These are phyloP conservation scores for Triplophysa siluroides DNA, from an alignment of 2,113 vertebrate species.

Conservation along the genomic window DNA sequence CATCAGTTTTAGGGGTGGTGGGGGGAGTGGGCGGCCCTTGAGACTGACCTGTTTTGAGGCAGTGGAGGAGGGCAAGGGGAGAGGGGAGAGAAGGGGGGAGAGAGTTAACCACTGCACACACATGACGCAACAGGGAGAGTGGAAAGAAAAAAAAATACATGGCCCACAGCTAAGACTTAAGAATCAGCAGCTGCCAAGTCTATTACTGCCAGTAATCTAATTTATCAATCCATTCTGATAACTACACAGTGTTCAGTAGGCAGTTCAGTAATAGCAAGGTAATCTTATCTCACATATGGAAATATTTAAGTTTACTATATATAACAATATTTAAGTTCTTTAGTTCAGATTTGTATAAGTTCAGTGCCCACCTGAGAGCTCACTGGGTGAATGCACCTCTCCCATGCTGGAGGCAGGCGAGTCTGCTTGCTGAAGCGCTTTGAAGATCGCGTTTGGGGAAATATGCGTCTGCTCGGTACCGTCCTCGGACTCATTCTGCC, in stretches of 20 bases:
- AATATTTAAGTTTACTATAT: too few species aligned
- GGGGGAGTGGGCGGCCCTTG: slow-evolving; percentile 95
- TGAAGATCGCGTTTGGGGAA: slow-evolving; percentile 95
- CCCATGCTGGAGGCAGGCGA: slow-evolving; percentile 96
- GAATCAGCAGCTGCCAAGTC: neutral
- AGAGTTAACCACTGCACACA: slow-evolving; percentile 33
- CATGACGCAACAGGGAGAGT: slow-evolving; percentile 19
- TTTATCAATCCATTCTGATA: too few species aligned
- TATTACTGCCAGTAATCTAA: neutral
- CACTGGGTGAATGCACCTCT: slow-evolving; percentile 91
- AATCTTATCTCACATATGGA: too few species aligned
- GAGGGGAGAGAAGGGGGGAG: neutral
- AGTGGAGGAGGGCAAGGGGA: neutral
- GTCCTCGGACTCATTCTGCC: slow-evolving; percentile 88
- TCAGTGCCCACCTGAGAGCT: slow-evolving; percentile 85
- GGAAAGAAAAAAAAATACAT: neutral
- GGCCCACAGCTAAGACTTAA: neutral
- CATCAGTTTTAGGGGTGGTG: slow-evolving; percentile 92
- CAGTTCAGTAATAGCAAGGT: neutral
- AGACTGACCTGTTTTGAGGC: slow-evolving; percentile 78
- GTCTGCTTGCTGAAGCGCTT: slow-evolving; percentile 93
- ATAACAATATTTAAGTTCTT: neutral
- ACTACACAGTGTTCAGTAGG: too few species aligned
- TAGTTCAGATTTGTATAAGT: neutral
- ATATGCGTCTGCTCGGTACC: slow-evolving; percentile 90